Conservation (phyloP, 2,113 vertebrate species). For the Aldabrachelys gigantea region DNA sequence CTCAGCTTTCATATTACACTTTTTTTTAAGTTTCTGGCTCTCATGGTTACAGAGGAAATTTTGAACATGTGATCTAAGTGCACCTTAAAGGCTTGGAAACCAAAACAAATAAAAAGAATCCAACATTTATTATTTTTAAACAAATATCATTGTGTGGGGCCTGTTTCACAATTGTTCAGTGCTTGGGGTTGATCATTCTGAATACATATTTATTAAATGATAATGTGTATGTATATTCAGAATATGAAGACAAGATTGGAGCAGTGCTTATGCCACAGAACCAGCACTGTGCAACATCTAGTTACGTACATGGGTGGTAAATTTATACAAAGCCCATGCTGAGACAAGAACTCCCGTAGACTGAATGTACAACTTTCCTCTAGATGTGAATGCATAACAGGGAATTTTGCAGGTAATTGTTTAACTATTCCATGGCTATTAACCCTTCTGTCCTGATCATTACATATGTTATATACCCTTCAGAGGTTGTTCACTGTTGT, state of each 20-base stretch:
- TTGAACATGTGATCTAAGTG: background rate
- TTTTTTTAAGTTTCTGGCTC: background rate
- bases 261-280: background rate
- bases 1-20: background rate
- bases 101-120: background rate
- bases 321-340: background rate
- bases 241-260: background rate
- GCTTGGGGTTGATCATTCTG: background rate
- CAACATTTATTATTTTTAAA: background rate
- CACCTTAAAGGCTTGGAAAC: background rate
- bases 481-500: slow-evolving; percentile 17
- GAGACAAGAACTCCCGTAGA: background rate
- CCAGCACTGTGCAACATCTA: background rate
- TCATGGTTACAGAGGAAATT: background rate
- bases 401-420: background rate
- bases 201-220: background rate
- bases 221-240: background rate
- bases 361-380: slow-evolving; percentile 20
- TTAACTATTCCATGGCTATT: slow-evolving; percentile 52
- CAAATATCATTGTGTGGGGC: background rate
- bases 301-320: background rate
- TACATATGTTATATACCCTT: slow-evolving; percentile 50
- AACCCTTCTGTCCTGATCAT: slow-evolving; percentile 34
- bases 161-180: background rate
- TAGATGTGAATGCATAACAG: slow-evolving; percentile 36